Base-by-base conservation (phyloP, 2,113 vertebrate species). In the Heliornis fulica region DNA sequence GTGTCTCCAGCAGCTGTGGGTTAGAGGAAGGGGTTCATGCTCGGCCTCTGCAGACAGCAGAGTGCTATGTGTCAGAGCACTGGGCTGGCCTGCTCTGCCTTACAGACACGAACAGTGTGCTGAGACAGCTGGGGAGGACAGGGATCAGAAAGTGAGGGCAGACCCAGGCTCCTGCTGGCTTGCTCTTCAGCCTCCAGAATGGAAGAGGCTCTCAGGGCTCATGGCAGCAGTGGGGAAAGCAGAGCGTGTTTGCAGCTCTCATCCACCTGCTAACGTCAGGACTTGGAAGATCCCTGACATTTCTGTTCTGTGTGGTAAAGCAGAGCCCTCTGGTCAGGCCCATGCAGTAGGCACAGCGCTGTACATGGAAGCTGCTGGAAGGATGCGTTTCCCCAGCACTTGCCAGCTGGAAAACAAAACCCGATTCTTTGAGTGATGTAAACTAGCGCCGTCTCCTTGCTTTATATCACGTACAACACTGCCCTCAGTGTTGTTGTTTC, bases 341-440 rank as follows among this genome's bases (percentile, higher is more conserved):
- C n/a, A n/a, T 32, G 70, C 22, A 4, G 32, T 34, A 57, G 51
- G 22, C 32, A 5, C 56, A 29, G 79, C 80, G 65, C 50, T 21
- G 79, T 11, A 50, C 26, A 7, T 50, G 88, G 72, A 80, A 74
- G 34, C 2, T 80, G 76, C 90, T 68, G 69, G 83, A 66, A 93
- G 71, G 77, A 83, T 13, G 28, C 17, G 4, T 25, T 77, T 32
- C 56, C 56, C 50, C 25, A 1, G 70, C 75, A 1, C 68, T 40
- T 60, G 83, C 76, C 81, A 93, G 74, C 80, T 68, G 79, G 31
- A 54, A 81, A 91, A 93, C 86, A 92, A 78, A 36, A 20, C 15
- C 53, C 15, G 1, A 1, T 87, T 92, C 70, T 94, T 2, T 6
- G 48, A 25, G 65, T 78, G 80, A 87, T 68, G 83, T 66, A 74